phyloP scores from a whole-genome alignment of 2,113 vertebrate species.

The Malurus elegans region DNA sequence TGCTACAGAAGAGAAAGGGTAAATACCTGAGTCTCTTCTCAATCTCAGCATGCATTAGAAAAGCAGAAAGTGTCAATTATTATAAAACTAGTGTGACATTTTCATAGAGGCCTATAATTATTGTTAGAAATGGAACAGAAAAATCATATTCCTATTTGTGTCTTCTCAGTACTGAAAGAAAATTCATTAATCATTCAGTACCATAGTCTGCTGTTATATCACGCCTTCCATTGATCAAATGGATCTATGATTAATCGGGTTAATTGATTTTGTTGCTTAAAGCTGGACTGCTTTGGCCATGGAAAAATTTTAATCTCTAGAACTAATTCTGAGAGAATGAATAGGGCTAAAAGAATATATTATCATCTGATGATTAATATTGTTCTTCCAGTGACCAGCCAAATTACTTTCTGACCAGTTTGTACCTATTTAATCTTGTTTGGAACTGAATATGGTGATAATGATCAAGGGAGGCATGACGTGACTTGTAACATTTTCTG shows the following conservation, averaged over 20 bases:
- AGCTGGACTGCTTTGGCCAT: background rate
- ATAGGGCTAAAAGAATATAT: background rate
- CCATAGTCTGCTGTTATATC: background rate
- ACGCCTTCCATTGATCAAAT: background rate
- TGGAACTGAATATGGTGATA: background rate
- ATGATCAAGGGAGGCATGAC: background rate
- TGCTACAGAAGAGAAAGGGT: background rate
- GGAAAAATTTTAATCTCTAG: background rate
- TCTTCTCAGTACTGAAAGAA: background rate
- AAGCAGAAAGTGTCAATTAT: background rate
- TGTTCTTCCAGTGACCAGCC: background rate
- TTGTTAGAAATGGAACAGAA: background rate
- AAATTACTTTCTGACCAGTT: background rate
- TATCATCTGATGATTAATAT: background rate
- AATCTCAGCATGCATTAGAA: background rate
- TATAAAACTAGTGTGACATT: background rate
- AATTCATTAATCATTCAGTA: background rate
- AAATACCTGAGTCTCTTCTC: background rate
- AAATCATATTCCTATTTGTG: background rate
- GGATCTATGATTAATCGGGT: background rate
- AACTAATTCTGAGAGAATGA: background rate
- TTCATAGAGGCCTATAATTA: background rate
- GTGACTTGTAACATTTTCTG: background rate
- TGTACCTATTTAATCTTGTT: background rate
- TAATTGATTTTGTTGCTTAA: background rate